These are phyloP conservation scores for Saguinus imperator DNA, from an alignment of 2,113 vertebrate genomes.

Conservation along the genomic window DNA sequence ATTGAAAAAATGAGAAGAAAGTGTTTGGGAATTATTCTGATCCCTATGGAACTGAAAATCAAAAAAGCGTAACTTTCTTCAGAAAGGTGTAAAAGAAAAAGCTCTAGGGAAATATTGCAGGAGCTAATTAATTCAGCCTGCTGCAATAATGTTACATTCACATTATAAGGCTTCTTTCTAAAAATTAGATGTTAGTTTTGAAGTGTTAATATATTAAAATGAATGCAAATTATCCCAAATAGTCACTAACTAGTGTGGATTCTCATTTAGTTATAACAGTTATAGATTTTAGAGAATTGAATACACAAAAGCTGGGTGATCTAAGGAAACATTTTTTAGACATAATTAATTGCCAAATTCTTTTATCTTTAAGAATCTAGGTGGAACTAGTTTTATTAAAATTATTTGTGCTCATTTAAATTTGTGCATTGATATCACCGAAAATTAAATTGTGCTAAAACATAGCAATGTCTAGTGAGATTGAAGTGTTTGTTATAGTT, in stretches of 20 bases:
- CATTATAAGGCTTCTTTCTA: slow-evolving; percentile 59
- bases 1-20: slow-evolving; percentile 25
- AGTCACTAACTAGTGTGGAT: slow-evolving; percentile 68
- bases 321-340: background rate
- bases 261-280: slow-evolving; percentile 57
- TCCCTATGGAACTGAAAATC: slow-evolving; percentile 57
- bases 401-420: background rate
- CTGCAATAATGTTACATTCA: slow-evolving; percentile 49
- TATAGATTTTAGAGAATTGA: slow-evolving; percentile 46
- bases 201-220: slow-evolving; percentile 75
- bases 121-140: slow-evolving; percentile 74
- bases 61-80: slow-evolving; percentile 25
- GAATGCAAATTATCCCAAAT: slow-evolving; percentile 68
- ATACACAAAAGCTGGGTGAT: slow-evolving; percentile 43
- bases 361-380: slow-evolving; percentile 31
- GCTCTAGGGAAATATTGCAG: slow-evolving; percentile 67
- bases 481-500: background rate
- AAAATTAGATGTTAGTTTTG: slow-evolving; percentile 76
- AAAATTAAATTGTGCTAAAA: slow-evolving; percentile 7
- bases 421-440: background rate
- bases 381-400: slow-evolving; percentile 11
- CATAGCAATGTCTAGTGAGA: background rate
- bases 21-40: slow-evolving; percentile 26
- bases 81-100: slow-evolving; percentile 70
- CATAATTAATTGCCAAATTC: background rate